Conservation (phyloP, 2,888 invertebrate genomes). For the Tuberolachnus salignus region DNA sequence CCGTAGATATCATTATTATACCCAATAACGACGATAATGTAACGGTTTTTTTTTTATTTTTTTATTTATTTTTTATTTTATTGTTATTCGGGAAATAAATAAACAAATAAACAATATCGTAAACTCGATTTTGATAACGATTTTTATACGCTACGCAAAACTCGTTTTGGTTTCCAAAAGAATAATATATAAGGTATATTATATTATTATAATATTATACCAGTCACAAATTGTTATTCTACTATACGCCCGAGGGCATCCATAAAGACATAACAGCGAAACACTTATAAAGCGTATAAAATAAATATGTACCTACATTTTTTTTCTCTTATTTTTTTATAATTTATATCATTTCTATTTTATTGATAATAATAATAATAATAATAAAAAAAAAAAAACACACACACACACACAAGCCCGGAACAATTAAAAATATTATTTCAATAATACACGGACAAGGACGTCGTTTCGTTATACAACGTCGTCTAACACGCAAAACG, state of each 20-base stretch:
- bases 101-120: neutral
- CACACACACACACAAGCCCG: neutral
- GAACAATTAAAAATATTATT: constrained; percentile 39
- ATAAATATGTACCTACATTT: constrained; percentile 16
- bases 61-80: constrained; percentile 1
- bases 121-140: constrained; percentile 26
- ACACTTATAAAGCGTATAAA: neutral
- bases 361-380: constrained; percentile 40
- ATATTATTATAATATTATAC: neutral
- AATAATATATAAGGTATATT: too few species aligned
- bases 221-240: neutral
- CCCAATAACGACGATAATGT: neutral
- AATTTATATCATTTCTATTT: constrained; percentile 40
- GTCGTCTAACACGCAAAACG: neutral
- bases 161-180: neutral
- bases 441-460: neutral
- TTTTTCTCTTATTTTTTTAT: neutral
- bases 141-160: neutral
- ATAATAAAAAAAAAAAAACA: constrained; percentile 30
- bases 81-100: constrained; percentile 8
- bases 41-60: constrained; percentile 13
- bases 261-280: constrained; percentile 24
- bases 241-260: neutral
- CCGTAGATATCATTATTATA: too few species aligned
- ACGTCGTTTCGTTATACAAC: neutral